Base-by-base conservation (phyloP, 2,888 invertebrate species). In the Drosophila atripex region DNA sequence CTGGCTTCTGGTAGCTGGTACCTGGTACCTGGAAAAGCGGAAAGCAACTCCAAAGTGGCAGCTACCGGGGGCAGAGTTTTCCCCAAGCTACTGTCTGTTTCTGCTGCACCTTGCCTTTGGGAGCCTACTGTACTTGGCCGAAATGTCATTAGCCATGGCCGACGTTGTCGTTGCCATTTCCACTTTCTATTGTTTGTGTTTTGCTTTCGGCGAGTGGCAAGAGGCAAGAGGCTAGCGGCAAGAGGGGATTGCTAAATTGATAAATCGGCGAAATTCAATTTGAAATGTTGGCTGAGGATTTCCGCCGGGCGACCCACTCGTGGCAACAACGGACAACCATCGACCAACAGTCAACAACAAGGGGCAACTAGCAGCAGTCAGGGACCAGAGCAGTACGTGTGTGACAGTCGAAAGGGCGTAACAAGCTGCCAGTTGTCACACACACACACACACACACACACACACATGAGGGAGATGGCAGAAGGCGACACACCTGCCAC, bases 201-300 rank as follows among this genome's bases (percentile, higher is more conserved):
- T 41, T 28, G 3, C 32, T 28, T 35, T n/a, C 6, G 21, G 21
- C 21, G 21, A 23, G 12, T 23, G 12, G 35, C 35, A 14, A 35
- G 35, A 7, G 35, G 28, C 9, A 8, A 9, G 28, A 28, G 28
- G 2, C 0, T 4, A 35, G 35, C 3, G n/a, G 35, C n/a, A n/a
- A 35, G 35, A 35, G 35, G 32, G 32, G 32, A 32, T n/a, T 14
- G 35, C 43, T 32, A 65, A 65, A 75, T 75, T 73, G 80, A 84
- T 80, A 85, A 74, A 78, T 80, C 72, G 72, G 56, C 53, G 69
- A 85, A 87, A 85, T 85, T 76, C 76, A 80, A 87, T 85, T 82
- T 65, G 63, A 68, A 76, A 86, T 72, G 79, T 57, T 47, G 56
- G 38, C 39, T 32, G 47, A 55, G 71, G 61, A 78, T 69, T 71